phyloP scores from a whole-genome alignment of 2,888 invertebrate genomes.

The Diarsia rubi region DNA sequence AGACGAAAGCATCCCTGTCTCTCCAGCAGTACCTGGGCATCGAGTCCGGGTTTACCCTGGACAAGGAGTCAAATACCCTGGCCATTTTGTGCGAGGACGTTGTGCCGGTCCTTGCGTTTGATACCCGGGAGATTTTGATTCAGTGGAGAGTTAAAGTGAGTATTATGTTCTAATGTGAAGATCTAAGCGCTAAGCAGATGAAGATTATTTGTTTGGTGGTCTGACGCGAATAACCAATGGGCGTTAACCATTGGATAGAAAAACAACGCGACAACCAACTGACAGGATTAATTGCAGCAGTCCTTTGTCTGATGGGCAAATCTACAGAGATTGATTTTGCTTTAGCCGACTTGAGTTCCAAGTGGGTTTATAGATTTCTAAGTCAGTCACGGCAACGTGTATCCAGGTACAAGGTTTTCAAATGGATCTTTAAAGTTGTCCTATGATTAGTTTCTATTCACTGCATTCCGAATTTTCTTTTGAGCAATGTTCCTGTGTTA shows the following conservation, averaged over 20 bases:
- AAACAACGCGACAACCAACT: not conserved
- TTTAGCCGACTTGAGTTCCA: too few relatives aligned
- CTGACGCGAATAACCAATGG: not conserved
- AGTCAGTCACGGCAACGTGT: too few relatives aligned
- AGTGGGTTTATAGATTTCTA: too few relatives aligned
- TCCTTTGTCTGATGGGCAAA: not conserved
- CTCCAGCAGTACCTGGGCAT: constrained; percentile 96
- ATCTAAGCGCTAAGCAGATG: not conserved
- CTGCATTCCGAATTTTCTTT: too few relatives aligned
- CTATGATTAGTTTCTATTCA: not conserved
- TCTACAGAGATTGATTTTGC: too few relatives aligned
- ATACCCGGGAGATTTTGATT: constrained; percentile 95
- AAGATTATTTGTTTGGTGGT: not conserved
- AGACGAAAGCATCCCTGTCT: constrained; percentile 96
- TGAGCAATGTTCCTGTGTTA: not conserved
- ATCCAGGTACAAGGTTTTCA: too few relatives aligned
- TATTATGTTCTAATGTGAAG: not conserved
- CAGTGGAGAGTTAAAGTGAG: constrained; percentile 94
- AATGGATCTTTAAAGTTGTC: too few relatives aligned
- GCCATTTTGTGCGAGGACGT: constrained; percentile 97
- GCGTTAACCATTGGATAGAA: not conserved
- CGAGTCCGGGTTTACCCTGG: constrained; percentile 96
- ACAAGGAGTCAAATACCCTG: constrained; percentile 97
- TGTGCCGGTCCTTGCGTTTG: constrained; percentile 96
- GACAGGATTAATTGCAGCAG: not conserved